Percentiles rank a stretch among this genome's conserved stretches.
These are phyloP conservation scores for Pempheris klunzingeri DNA, from an alignment of 2,797 vertebrate genomes.

Conservation along the genomic window DNA sequence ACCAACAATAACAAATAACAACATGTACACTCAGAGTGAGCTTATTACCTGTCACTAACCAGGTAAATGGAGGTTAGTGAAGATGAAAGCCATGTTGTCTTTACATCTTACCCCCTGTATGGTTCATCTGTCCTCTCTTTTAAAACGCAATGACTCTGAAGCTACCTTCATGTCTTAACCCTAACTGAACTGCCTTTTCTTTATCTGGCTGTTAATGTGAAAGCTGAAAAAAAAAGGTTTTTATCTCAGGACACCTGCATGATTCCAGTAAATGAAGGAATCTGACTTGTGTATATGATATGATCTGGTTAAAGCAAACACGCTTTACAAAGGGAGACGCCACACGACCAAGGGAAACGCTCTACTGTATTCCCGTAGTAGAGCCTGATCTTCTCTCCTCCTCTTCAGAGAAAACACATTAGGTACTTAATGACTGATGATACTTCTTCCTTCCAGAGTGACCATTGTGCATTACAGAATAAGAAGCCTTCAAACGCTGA, in stretches of 20 bases:
- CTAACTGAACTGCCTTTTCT: background rate
- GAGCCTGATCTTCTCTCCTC: conserved; percentile 8
- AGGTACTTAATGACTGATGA: conserved; percentile 25
- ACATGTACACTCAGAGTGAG: no score
- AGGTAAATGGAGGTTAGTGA: background rate
- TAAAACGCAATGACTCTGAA: background rate
- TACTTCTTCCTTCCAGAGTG: conserved; percentile 4
- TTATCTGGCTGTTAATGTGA: background rate
- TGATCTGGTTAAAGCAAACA: background rate
- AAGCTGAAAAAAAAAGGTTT: background rate
- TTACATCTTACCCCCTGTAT: background rate
- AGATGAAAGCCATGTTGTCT: background rate
- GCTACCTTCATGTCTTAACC: background rate
- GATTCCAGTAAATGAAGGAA: background rate
- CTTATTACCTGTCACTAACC: no score
- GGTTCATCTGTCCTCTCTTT: background rate
- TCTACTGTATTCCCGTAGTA: conserved; percentile 11
- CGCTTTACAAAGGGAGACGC: background rate
- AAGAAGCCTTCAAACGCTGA: background rate
- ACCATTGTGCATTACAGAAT: background rate
- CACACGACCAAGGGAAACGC: background rate
- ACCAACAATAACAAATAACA: no score
- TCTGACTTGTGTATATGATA: background rate
- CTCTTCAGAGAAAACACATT: conserved; percentile 35
- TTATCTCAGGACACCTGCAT: background rate